Base-by-base conservation (phyloP, 2,113 vertebrate species). In the Scomber japonicus region DNA sequence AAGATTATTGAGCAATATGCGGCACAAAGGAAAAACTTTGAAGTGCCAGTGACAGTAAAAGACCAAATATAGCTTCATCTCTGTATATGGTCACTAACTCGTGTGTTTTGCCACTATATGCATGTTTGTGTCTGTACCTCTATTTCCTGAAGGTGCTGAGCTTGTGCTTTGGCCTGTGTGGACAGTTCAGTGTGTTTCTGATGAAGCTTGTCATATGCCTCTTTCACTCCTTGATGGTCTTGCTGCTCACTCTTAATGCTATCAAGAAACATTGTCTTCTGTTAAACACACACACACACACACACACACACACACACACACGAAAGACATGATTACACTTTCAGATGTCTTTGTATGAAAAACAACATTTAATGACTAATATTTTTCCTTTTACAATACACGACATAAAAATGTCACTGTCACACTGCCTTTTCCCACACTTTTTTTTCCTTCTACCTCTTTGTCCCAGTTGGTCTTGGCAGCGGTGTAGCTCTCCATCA, bases 401-500 rank as follows among this genome's bases (percentile, higher is more conserved):
- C 27, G 5, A 7, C 59, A 16, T 8, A 35, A 19, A 60, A 68
- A 44, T 17, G 53, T 51, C 57, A n/a, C 35, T 2, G 19, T 30
- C 2, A 13, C 7, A 7, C 11, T 9, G 49, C 13, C 40, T 67
- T 46, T 7, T 50, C 27, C 21, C 68, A 48, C 27, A 19, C 56
- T n/a, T 46, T 16, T 5, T 64, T 55, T 46, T 21, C 72, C 67
- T 35, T 69, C 49, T 95, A 97, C 97, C 93, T 97, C 90, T 89
- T 95, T 96, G 93, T 95, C 94, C 96, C 95, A 97, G 93, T 86
- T 92, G 92, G 73, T 91, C 81, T 92, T 90, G 90, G 94, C 93
- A 72, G 94, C 92, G 62, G 95, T 81, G 8, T 93, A 94, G 93
- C 96, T 95, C 90, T 96, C 94, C 92, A 92, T 95, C 93, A 97